phyloP scores from a whole-genome alignment of 2,797 vertebrate species.

The Chromis chromis region DNA sequence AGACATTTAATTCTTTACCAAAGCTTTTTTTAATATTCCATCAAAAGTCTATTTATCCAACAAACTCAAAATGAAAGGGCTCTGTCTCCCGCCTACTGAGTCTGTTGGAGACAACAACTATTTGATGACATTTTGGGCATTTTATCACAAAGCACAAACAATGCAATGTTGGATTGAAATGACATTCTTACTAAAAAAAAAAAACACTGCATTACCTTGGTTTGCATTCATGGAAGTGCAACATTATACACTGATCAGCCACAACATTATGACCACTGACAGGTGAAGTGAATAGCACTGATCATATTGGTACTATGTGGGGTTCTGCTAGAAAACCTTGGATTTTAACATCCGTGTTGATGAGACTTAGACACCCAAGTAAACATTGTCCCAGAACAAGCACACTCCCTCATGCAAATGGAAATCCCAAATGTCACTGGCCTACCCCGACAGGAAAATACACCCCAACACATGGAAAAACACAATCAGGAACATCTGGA shows the following conservation, averaged over 20 bases:
- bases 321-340: too few species aligned
- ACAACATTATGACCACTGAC: too few species aligned
- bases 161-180: neutral
- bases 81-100: neutral
- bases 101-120: neutral
- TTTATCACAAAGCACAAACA: neutral
- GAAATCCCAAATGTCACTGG: too few species aligned
- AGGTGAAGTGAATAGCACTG: too few species aligned
- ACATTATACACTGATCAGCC: neutral
- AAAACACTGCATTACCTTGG: neutral
- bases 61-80: neutral
- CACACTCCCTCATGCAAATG: too few species aligned
- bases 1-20: slow-evolving; percentile 9
- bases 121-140: neutral
- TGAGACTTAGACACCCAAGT: too few species aligned
- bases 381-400: too few species aligned
- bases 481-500: too few species aligned
- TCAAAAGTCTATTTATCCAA: slow-evolving; percentile 12
- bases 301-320: too few species aligned
- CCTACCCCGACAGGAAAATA: too few species aligned
- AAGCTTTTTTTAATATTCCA: neutral
- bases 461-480: too few species aligned
- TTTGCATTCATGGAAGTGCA: neutral
- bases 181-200: neutral
- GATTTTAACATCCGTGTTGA: too few species aligned